Conservation (phyloP, 2,888 invertebrate genomes). For the Adineta ricciae region DNA sequence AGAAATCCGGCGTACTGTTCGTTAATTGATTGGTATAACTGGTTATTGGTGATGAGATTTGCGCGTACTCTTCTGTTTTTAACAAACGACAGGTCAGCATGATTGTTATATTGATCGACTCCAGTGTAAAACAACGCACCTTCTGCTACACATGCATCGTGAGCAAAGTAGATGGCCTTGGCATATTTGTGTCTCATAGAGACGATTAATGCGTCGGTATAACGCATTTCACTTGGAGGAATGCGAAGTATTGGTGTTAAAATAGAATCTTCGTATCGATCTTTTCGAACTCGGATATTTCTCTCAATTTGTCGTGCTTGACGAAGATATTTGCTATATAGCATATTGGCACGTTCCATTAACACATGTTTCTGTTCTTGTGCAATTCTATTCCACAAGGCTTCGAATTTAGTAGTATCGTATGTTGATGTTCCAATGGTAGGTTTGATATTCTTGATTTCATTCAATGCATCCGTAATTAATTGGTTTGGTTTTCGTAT, state of each 20-base stretch:
- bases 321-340: neutral
- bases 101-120: neutral
- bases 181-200: neutral
- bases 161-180: neutral
- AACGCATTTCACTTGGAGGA: neutral
- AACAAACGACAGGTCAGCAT: neutral
- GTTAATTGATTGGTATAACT: neutral
- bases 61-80: neutral
- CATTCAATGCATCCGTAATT: neutral
- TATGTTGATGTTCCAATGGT: neutral
- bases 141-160: neutral
- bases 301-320: neutral
- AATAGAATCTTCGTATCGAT: neutral
- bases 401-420: neutral
- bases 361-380: neutral
- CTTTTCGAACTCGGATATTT: neutral
- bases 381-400: neutral
- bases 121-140: neutral
- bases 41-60: neutral
- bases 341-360: neutral
- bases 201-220: neutral
- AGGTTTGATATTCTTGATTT: neutral
- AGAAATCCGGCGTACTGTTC: neutral
- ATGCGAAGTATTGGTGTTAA: neutral
- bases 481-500: neutral